phyloP scores from a whole-genome alignment of 2,888 invertebrate species.

The Agonopterix arenella region DNA sequence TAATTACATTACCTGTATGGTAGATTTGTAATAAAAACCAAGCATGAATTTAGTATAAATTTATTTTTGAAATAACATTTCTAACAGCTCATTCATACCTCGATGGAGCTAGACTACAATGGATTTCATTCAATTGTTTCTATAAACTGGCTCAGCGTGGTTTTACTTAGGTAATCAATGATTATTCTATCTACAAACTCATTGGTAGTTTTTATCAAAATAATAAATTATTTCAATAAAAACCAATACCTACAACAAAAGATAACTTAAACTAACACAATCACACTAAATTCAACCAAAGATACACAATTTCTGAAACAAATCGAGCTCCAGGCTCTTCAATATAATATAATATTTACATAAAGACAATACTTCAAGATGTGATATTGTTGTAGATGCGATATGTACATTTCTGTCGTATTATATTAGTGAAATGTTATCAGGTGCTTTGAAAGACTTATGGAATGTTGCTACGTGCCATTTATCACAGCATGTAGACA shows the following conservation, averaged over 20 bases:
- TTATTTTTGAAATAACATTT: constrained; percentile 53
- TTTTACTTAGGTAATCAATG: constrained; percentile 12
- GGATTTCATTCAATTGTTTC: constrained; percentile 24
- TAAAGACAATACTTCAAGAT: constrained; percentile 6
- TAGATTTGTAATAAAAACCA: background rate
- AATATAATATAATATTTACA: constrained; percentile 17
- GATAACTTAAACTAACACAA: constrained; percentile 8
- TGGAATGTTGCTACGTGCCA: constrained; percentile 46
- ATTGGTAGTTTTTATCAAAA: constrained; percentile 17
- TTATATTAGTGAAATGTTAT: constrained; percentile 14
- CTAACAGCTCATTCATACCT: constrained; percentile 38
- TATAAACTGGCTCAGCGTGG: constrained; percentile 21
- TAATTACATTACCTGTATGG: no score
- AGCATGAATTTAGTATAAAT: constrained; percentile 35
- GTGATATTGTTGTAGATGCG: constrained; percentile 13
- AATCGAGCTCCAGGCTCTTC: constrained; percentile 19
- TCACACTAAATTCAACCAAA: constrained; percentile 9
- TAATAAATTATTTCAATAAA: constrained; percentile 18
- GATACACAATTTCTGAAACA: constrained; percentile 12
- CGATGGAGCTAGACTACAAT: constrained; percentile 31
- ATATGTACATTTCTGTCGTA: constrained; percentile 31
- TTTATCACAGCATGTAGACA: constrained; percentile 15
- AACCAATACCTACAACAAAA: constrained; percentile 5
- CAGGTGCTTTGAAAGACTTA: constrained; percentile 23
- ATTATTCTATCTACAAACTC: constrained; percentile 14